Evolutionary conservation across 2,113 vertebrate species (phyloP).

Genomic region (Brachypteracias leptosomus): DNA sequence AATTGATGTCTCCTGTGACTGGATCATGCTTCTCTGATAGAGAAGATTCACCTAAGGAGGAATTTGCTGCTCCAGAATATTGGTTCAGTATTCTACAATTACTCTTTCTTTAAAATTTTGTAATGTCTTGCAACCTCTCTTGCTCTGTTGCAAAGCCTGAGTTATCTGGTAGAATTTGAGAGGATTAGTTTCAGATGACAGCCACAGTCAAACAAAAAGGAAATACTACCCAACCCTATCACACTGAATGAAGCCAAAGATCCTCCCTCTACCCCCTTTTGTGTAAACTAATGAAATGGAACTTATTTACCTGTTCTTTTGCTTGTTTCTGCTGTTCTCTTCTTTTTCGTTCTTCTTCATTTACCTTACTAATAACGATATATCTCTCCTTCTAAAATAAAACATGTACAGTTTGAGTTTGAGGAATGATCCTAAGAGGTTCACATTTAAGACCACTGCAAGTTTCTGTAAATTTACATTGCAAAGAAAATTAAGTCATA

Average conservation of each 20-base stretch:
- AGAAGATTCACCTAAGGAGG: fast-evolving
- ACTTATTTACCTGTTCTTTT: conserved; percentile 86
- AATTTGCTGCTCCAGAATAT: neutral
- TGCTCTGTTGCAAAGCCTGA: neutral
- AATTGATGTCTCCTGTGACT: neutral
- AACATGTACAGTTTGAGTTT: neutral
- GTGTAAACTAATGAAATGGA: neutral
- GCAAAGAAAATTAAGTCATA: neutral
- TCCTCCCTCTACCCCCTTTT: neutral
- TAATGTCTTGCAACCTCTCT: neutral
- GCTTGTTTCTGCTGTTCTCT: conserved; percentile 89
- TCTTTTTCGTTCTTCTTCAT: conserved; percentile 92
- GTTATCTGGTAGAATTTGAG: neutral
- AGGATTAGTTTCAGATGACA: neutral
- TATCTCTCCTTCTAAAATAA: conserved; percentile 89
- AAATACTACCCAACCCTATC: neutral
- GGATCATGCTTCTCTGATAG: neutral
- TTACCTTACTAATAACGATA: conserved; percentile 91
- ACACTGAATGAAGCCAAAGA: neutral
- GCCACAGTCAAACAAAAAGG: neutral
- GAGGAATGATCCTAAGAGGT: neutral
- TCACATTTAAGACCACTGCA: neutral
- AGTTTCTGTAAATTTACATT: neutral
- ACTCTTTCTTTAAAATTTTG: neutral
- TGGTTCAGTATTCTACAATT: neutral